These are phyloP conservation scores for Cassiopea andromeda DNA, from an alignment of 30 jellyfish, hydroid and myxozoan species.

Conservation along the genomic window DNA sequence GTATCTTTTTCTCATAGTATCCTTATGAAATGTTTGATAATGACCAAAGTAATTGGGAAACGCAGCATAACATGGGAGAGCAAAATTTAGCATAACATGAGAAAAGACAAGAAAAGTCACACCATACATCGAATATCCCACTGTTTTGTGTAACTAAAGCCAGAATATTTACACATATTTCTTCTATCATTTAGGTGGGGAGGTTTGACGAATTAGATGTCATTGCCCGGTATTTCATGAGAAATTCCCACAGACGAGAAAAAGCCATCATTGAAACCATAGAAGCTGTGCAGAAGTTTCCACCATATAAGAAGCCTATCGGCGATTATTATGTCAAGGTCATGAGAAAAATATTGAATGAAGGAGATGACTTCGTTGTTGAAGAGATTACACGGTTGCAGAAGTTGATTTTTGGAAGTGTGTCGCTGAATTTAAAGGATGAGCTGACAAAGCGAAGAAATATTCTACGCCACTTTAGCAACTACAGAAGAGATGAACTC, in stretches of 20 bases:
- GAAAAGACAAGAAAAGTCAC: too few species aligned
- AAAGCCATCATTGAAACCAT: conserved; percentile 79
- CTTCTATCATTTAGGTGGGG: conserved; percentile 69
- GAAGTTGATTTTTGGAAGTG: conserved; percentile 70
- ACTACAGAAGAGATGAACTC: conserved; percentile 73
- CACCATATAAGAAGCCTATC: conserved; percentile 73
- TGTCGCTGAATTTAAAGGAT: conserved; percentile 61
- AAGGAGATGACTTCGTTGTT: conserved; percentile 75
- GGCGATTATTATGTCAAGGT: conserved; percentile 88
- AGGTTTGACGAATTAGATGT: conserved; percentile 80
- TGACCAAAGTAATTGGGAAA: too few species aligned
- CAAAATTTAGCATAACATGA: too few species aligned
- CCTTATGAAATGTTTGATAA: too few species aligned
- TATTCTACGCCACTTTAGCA: conserved; percentile 68
- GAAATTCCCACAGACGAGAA: conserved; percentile 78
- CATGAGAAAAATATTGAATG: conserved; percentile 67
- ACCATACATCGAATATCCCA: too few species aligned
- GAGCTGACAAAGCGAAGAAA: conserved; percentile 76
- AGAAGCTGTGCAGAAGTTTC: conserved; percentile 63
- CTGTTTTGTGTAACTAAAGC: too few species aligned
- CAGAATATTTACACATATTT: not conserved
- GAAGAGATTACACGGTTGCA: conserved; percentile 81
- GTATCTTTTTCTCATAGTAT: too few species aligned
- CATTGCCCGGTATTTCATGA: conserved; percentile 81
- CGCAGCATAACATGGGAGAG: too few species aligned